Conservation (phyloP, 2,888 invertebrate genomes). For the Empis stercorea region DNA sequence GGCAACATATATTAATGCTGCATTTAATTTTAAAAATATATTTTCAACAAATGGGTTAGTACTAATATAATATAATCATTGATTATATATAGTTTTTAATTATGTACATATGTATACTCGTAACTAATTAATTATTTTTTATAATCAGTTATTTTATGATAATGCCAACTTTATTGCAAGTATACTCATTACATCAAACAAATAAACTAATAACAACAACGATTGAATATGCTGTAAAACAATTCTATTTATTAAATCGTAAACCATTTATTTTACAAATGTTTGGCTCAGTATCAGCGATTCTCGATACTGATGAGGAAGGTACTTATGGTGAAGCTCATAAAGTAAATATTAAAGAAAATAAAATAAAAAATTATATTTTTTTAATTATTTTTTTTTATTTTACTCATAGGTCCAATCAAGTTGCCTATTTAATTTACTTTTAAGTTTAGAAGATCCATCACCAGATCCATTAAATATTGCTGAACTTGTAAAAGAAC, state of each 20-base stretch:
- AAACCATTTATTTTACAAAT: constrained; percentile 98
- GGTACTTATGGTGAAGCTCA: constrained; percentile 83
- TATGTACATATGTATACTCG: too few species aligned
- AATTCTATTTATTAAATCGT: constrained; percentile 94
- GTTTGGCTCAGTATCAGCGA: constrained; percentile 96
- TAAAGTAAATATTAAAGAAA: constrained; percentile 44
- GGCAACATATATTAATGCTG: constrained; percentile 95
- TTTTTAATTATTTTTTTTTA: constrained; percentile 5
- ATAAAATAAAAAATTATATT: not conserved
- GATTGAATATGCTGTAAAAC: constrained; percentile 95
- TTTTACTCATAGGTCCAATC: constrained; percentile 69
- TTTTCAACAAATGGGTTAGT: constrained; percentile 88
- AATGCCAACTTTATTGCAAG: constrained; percentile 92
- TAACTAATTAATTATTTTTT: too few species aligned
- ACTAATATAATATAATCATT: not conserved
- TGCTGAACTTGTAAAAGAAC: constrained; percentile 80
- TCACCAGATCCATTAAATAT: constrained; percentile 90
- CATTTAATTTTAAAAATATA: constrained; percentile 96
- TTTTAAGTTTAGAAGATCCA: constrained; percentile 85
- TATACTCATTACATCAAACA: constrained; percentile 96
- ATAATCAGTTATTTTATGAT: constrained; percentile 74
- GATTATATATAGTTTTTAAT: too few species aligned
- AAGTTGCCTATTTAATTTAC: constrained; percentile 78
- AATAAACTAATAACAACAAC: constrained; percentile 90
- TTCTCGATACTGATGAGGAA: constrained; percentile 82